phyloP scores from a whole-genome alignment of 2,113 vertebrate species.

The Protobothrops flavoviridis region DNA sequence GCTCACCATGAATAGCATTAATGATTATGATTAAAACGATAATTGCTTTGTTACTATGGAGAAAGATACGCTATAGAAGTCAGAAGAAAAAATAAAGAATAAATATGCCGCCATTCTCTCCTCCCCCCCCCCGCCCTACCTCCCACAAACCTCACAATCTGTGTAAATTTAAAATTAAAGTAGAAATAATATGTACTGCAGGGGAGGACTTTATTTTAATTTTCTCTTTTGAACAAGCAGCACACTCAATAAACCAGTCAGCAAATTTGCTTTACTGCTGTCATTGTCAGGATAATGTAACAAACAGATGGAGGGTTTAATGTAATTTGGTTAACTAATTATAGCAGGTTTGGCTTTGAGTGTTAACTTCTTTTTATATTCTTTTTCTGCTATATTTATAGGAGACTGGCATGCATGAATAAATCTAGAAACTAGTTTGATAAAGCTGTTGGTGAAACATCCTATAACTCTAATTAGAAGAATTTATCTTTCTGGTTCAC shows the following conservation, averaged over 20 bases:
- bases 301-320: conserved; percentile 64
- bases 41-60: conserved; percentile 41
- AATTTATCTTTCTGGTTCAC: conserved; percentile 41
- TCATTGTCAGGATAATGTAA: conserved; percentile 57
- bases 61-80: conserved; percentile 32
- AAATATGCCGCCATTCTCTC: conserved; percentile 18
- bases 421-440: conserved; percentile 55
- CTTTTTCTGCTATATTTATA: conserved; percentile 57
- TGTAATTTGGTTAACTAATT: conserved; percentile 66
- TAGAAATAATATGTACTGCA: conserved; percentile 53
- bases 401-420: conserved; percentile 47
- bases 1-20: conserved; percentile 38
- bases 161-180: conserved; percentile 52
- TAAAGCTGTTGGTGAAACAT: conserved; percentile 56
- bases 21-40: conserved; percentile 33
- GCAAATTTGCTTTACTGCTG: conserved; percentile 57
- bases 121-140: not conserved
- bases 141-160: conserved; percentile 36
- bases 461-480: conserved; percentile 40
- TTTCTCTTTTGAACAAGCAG: conserved; percentile 52
- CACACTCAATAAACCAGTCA: conserved; percentile 59
- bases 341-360: conserved; percentile 62
- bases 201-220: conserved; percentile 54
- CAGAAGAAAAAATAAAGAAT: conserved; percentile 24
- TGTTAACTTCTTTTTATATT: conserved; percentile 63